Percentiles rank a stretch among this genome's conserved stretches.
Conservation (phyloP, 2,888 invertebrate species). For the Azorinus chamasolen region DNA sequence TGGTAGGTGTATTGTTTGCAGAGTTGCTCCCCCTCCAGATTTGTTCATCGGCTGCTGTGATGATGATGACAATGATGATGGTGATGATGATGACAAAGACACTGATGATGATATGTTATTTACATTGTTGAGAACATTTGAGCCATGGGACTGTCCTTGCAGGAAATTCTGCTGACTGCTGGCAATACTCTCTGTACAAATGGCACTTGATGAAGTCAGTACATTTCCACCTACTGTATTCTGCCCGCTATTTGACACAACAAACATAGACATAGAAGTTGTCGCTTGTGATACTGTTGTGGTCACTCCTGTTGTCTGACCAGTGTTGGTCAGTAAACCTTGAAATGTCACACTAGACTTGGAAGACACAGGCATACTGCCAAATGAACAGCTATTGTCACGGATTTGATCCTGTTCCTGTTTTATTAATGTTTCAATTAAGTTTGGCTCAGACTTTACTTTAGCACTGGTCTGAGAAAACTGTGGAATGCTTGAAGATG, state of each 20-base stretch:
- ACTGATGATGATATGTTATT: not conserved
- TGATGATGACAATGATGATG: not conserved
- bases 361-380: not conserved
- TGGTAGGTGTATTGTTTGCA: conserved; percentile 67
- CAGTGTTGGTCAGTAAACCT: conserved; percentile 30
- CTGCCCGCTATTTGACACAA: conserved; percentile 36
- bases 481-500: conserved; percentile 6
- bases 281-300: conserved; percentile 74
- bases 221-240: too few relatives aligned
- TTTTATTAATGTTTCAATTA: conserved; percentile 47
- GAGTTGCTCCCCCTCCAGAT: conserved; percentile 54
- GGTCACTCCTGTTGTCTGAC: conserved; percentile 67
- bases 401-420: conserved; percentile 22
- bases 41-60: not conserved
- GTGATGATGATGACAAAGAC: not conserved
- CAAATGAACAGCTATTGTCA: not conserved
- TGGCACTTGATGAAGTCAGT: not conserved
- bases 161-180: not conserved
- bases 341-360: not conserved
- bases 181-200: too few relatives aligned
- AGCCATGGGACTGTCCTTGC: not conserved
- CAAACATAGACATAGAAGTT: conserved; percentile 45
- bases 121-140: not conserved
- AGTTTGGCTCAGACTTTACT: conserved; percentile 41
- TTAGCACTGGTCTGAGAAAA: conserved; percentile 14